Percentiles rank a stretch among this genome's conserved stretches.
These are phyloP conservation scores for Musca domestica DNA, from an alignment of 1,140 invertebrate species.

Conservation along the genomic window DNA sequence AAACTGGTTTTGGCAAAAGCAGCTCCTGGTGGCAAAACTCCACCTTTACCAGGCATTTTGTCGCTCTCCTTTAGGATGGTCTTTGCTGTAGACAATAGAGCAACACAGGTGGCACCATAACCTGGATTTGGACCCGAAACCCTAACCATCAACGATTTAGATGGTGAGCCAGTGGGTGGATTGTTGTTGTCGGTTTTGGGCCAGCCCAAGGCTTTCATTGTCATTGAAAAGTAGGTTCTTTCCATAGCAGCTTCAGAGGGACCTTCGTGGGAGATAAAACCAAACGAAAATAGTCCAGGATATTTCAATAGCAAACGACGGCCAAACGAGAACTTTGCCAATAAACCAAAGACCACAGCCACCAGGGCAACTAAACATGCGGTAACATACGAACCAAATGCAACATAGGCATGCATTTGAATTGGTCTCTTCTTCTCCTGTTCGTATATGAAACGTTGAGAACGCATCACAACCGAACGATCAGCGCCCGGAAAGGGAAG, in stretches of 20 bases:
- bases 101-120: constrained; percentile 79
- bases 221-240: constrained; percentile 64
- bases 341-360: constrained; percentile 62
- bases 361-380: constrained; percentile 57
- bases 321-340: constrained; percentile 66
- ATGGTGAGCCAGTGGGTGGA: constrained; percentile 55
- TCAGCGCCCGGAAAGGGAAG: constrained; percentile 79
- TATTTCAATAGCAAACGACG: constrained; percentile 68
- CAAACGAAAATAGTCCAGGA: constrained; percentile 72
- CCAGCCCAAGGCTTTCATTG: constrained; percentile 78
- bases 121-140: constrained; percentile 70
- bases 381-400: constrained; percentile 50
- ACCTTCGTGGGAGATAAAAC: constrained; percentile 66
- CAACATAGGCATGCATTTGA: constrained; percentile 66
- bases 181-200: constrained; percentile 63
- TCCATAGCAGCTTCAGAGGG: constrained; percentile 66
- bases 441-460: constrained; percentile 72
- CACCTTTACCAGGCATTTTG: constrained; percentile 66
- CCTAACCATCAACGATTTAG: constrained; percentile 67
- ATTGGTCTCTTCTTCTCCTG: constrained; percentile 68
- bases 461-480: constrained; percentile 71
- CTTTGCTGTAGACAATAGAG: constrained; percentile 69
- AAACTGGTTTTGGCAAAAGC: constrained; percentile 48
- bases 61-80: constrained; percentile 73
- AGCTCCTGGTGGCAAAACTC: constrained; percentile 57